Percentiles rank a stretch among this genome's conserved stretches.
These are phyloP conservation scores for Marisa cornuarietis DNA, from an alignment of 1,140 invertebrate species.

Conservation along the genomic window DNA sequence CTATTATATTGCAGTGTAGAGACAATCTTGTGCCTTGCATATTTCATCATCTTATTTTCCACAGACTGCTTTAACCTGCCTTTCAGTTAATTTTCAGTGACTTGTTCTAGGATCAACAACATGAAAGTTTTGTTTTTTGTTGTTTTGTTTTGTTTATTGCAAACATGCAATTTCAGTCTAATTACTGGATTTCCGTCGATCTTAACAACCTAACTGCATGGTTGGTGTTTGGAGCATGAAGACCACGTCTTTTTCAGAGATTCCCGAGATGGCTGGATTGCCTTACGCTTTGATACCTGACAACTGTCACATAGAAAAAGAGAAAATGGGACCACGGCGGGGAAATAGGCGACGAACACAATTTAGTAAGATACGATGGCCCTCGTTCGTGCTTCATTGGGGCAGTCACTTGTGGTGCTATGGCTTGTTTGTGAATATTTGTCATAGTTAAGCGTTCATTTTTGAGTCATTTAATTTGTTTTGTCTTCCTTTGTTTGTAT, in stretches of 20 bases:
- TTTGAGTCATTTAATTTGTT: no score
- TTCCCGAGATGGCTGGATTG: slow-evolving; percentile 1
- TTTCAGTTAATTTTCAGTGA: no score
- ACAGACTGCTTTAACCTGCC: no score
- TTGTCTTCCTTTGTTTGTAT: neutral
- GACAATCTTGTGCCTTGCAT: no score
- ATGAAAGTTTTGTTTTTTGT: neutral
- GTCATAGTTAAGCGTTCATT: no score
- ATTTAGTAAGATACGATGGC: slow-evolving; percentile 13
- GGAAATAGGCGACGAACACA: slow-evolving; percentile 8
- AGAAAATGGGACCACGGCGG: slow-evolving; percentile 1
- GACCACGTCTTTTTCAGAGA: slow-evolving; percentile 7
- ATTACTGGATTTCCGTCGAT: neutral
- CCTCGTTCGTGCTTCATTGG: neutral
- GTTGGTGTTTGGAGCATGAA: neutral
- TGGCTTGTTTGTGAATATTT: neutral
- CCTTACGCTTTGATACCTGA: slow-evolving; percentile 22
- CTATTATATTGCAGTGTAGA: no score
- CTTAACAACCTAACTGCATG: neutral
- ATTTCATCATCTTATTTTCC: no score
- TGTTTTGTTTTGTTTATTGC: neutral
- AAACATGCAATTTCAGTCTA: neutral
- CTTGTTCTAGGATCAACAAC: no score
- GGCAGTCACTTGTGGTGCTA: slow-evolving; percentile 1
- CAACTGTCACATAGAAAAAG: slow-evolving; percentile 16